Percentiles rank a stretch among this genome's conserved stretches.
phyloP scores from a whole-genome alignment of 2,888 invertebrate genomes.

The Caenorhabditis zanzibari region DNA sequence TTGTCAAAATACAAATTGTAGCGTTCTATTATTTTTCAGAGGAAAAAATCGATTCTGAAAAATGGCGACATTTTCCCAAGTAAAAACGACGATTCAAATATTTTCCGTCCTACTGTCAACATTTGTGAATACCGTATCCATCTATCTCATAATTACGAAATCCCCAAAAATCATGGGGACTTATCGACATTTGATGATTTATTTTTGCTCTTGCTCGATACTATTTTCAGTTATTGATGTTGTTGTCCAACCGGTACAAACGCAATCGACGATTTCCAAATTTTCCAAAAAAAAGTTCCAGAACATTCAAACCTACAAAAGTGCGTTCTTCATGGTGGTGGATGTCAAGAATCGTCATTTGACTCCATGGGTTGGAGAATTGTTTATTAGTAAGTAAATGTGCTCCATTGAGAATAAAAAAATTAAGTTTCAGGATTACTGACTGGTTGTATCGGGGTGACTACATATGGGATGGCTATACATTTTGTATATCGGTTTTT shows the following conservation, averaged over 20 bases:
- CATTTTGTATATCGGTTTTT: slow-evolving; percentile 42
- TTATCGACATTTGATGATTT: slow-evolving; percentile 56
- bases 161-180: slow-evolving; percentile 56
- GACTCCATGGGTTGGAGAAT: slow-evolving; percentile 12
- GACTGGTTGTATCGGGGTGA: slow-evolving; percentile 4
- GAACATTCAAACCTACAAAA: slow-evolving; percentile 30
- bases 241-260: slow-evolving; percentile 23
- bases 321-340: slow-evolving; percentile 21
- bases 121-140: slow-evolving; percentile 25
- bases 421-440: background rate
- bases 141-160: slow-evolving; percentile 44
- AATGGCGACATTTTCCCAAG: background rate
- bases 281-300: background rate
- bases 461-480: slow-evolving; percentile 12
- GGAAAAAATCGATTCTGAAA: background rate
- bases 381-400: slow-evolving; percentile 12
- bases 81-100: slow-evolving; percentile 21
- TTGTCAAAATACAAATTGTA: background rate
- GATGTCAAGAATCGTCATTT: slow-evolving; percentile 20
- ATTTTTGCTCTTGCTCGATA: slow-evolving; percentile 35
- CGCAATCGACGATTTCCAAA: background rate
- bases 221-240: slow-evolving; percentile 29
- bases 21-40: background rate
- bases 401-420: background rate
- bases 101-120: slow-evolving; percentile 3